Conservation (phyloP, 2,113 vertebrate species). For the Athene noctua region DNA sequence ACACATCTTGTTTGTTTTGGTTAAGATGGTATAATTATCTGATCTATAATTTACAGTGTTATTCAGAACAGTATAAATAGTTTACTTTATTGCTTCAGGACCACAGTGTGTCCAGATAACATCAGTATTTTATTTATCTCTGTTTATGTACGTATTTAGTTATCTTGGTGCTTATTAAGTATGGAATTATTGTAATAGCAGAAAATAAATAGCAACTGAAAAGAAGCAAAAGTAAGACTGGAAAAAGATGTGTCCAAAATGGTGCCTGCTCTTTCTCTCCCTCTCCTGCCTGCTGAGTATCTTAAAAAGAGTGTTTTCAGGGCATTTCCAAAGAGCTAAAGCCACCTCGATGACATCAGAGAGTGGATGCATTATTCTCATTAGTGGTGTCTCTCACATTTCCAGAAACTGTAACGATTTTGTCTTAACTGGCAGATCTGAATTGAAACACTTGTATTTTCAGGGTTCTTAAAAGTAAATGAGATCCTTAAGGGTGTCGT, state of each 20-base stretch:
- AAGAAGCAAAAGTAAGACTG: background rate
- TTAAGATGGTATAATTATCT: background rate
- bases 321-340: background rate
- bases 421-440: background rate
- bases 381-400: background rate
- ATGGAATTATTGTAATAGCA: background rate
- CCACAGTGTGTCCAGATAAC: conserved; percentile 23
- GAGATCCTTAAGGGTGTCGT: background rate
- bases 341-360: background rate
- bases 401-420: background rate
- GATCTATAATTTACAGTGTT: background rate
- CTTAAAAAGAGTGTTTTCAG: background rate
- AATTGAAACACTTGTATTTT: background rate
- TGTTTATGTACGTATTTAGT: background rate
- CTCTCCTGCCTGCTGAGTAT: background rate
- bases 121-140: conserved; percentile 30
- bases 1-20: background rate
- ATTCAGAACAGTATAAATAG: conserved; percentile 19
- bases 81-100: background rate
- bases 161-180: conserved; percentile 18
- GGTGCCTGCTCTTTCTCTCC: background rate
- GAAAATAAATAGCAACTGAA: conserved; percentile 1
- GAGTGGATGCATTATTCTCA: background rate
- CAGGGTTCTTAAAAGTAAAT: conserved; percentile 15
- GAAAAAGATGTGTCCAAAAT: background rate